Evolutionary conservation across 2,113 vertebrate genomes (phyloP), one percentile per base, ranked within the genome.

Genomic region (Axis porcinus): DNA sequence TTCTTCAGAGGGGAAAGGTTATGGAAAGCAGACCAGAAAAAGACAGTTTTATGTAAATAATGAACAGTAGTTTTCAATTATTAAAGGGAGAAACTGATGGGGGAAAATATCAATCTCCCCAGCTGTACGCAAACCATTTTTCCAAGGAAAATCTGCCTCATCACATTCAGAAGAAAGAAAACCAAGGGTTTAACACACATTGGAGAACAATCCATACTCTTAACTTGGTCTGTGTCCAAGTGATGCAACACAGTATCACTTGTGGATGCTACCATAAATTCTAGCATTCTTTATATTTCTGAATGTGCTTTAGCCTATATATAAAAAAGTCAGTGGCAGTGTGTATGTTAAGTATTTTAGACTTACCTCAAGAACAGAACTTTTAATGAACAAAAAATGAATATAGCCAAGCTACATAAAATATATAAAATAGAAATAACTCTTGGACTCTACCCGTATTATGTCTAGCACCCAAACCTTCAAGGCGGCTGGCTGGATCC

Each of bases 1-100:
- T 99, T 99, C 98, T 98, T 99, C 92, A 0, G 4, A 98, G 98
- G 99, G 98, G 98, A 99, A 99, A 99, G 99, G 99, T 99, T 99
- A 99, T 30, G 93, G 98, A 98, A 99, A 98, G 97, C 98, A 98
- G 98, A 97, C 96, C 64, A 97, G 98, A 97, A 98, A 98, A 97
- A 99, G 97, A 98, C 96, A 98, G 97, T 98, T 99, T 99, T 98
- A 98, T 98, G 98, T 99, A 99, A 99, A 99, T 99, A 99, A 98
- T 78, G 98, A 99, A 97, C 98, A 98, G 98, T 99, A 98, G 98
- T 98, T 99, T 99, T 98, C 97, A 98, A 98, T 98, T 99, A 99
- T 99, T 99, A 98, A 97, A 98, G 92, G 54, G 64, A 98, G 96
- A 98, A 98, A 87, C 95, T 76, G 83, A 96, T 89, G 86, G 94